Base-by-base conservation (phyloP, 2,888 invertebrate species). In the Dromius quadrimaculatus region DNA sequence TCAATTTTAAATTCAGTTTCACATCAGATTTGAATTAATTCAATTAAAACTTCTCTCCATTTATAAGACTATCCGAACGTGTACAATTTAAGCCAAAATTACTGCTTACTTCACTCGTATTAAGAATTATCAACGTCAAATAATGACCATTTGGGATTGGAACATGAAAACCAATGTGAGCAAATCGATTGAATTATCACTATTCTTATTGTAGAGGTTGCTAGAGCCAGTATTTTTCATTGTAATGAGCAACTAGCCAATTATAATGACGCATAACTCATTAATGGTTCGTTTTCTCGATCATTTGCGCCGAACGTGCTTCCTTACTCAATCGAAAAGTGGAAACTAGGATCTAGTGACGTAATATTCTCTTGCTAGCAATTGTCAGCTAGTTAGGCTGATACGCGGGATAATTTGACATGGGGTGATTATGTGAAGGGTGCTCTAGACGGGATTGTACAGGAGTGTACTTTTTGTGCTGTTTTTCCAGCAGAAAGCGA, bases 241-340 rank as follows among this genome's bases (percentile, higher is more conserved):
- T 70, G 61, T 15, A 34, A 34, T 34, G 32, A 20, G 45, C 47
- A 22, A 23, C 17, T 17, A 36, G 62, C 34, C 69, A 70, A 70
- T 70, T 70, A 70, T 70, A 15, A 45, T 62, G 69, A 70, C 69
- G 69, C 69, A 70, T 70, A 70, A 70, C 69, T 70, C 69, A 70
- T 70, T 70, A 70, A 70, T 70, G 70, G 69, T 70, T 70, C 50
- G 62, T 11, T 62, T 70, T 62, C 70, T 70, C 47, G 61, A 50
- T 70, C 36, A 70, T 62, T 70, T 50, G 69, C 9, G 11, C 28
- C 13, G 50, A 54, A 54, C 50, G 50, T 54, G 50, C 50, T n/a
- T n/a, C n/a, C 22, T 3, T 45, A 20, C n/a, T 45, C 45, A 45
- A 19, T n/a, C n/a, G 47, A 22, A 22, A 22, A 47, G 47, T 45